Evolutionary conservation across 2,888 invertebrate species (phyloP).

Genomic region (Acronicta leporina): DNA sequence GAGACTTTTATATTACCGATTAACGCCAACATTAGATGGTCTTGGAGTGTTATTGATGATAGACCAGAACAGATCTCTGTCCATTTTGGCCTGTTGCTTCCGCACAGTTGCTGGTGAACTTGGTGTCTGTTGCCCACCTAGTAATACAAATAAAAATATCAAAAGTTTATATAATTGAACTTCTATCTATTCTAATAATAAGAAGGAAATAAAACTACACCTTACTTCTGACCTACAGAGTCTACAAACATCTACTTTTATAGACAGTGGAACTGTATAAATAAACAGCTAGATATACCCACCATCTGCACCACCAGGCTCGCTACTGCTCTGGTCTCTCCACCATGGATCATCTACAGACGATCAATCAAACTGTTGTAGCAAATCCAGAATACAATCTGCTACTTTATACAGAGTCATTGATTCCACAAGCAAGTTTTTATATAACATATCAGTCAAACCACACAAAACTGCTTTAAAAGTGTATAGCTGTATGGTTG

Average conservation of each 20-base stretch:
- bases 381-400: slow-evolving; percentile 16
- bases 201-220: not conserved
- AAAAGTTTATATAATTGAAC: not conserved
- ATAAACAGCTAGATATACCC: slow-evolving; percentile 23
- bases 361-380: slow-evolving; percentile 16
- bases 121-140: slow-evolving; percentile 36
- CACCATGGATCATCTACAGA: slow-evolving; percentile 40
- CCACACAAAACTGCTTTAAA: too few species aligned
- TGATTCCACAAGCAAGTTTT: not conserved
- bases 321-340: slow-evolving; percentile 22
- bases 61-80: slow-evolving; percentile 68
- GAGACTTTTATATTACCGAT: slow-evolving; percentile 16
- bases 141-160: slow-evolving; percentile 6
- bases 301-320: slow-evolving; percentile 19
- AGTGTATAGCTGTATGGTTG: too few species aligned
- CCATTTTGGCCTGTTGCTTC: slow-evolving; percentile 53
- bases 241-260: slow-evolving; percentile 1
- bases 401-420: not conserved
- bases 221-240: not conserved
- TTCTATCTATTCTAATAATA: too few species aligned
- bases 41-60: slow-evolving; percentile 57
- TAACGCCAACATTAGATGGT: slow-evolving; percentile 19
- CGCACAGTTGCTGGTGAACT: slow-evolving; percentile 34
- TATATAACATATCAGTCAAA: not conserved
- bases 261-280: not conserved